phyloP scores from a whole-genome alignment of 2,113 vertebrate species.

The Clarias magur region DNA sequence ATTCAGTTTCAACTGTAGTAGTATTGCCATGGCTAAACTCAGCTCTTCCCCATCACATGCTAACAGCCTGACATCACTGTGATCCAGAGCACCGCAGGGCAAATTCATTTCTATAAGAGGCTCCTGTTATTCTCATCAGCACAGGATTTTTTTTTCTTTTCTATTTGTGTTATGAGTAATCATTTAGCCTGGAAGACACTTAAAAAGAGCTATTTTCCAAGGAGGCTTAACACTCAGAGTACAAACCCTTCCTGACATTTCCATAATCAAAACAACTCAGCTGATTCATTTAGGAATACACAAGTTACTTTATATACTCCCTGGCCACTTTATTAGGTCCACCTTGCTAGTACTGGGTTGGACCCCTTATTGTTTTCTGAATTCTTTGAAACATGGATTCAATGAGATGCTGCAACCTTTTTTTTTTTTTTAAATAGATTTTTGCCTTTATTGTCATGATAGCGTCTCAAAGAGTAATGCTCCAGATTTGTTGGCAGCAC shows the following conservation, averaged over 20 bases:
- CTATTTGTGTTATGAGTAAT: not conserved
- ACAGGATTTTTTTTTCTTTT: slow-evolving; percentile 56
- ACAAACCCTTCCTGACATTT: not conserved
- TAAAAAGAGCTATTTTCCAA: not conserved
- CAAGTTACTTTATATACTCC: not conserved
- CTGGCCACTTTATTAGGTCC: too few relatives aligned
- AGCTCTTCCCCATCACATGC: slow-evolving; percentile 13
- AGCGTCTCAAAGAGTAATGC: too few relatives aligned
- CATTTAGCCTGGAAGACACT: not conserved
- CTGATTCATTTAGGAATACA: not conserved
- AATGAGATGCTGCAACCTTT: too few relatives aligned
- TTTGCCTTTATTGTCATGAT: too few relatives aligned
- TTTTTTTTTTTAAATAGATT: too few relatives aligned
- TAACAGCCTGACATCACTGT: slow-evolving; percentile 29
- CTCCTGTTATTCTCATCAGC: slow-evolving; percentile 65
- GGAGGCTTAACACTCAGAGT: not conserved
- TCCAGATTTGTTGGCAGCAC: too few relatives aligned
- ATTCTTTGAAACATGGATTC: too few relatives aligned
- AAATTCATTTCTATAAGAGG: slow-evolving; percentile 48
- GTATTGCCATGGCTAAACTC: slow-evolving; percentile 11
- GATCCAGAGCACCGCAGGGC: slow-evolving; percentile 17
- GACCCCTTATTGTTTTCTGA: not conserved
- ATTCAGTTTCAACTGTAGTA: not conserved
- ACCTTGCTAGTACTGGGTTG: too few relatives aligned
- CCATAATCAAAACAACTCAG: not conserved